A percentile compares a stretch with the other conserved stretches of the same genome.
phyloP scores from a whole-genome alignment of 2,888 invertebrate species.

The Pharmacophagus antenor region DNA sequence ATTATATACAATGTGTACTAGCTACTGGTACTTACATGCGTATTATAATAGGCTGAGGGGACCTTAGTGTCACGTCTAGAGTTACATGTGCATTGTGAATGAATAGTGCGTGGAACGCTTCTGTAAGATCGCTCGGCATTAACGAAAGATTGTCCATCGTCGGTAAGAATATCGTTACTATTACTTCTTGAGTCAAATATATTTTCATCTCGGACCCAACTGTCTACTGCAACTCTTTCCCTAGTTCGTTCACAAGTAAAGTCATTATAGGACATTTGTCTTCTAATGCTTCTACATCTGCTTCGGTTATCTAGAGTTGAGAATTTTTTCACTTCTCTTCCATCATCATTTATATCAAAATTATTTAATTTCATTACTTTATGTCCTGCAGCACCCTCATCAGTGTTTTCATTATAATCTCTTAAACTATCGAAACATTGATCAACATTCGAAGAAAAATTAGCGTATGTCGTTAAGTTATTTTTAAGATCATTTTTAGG shows the following conservation, averaged over 20 bases:
- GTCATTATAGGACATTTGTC: slow-evolving; percentile 77
- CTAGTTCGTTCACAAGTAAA: slow-evolving; percentile 70
- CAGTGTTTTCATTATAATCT: slow-evolving; percentile 56
- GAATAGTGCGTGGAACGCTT: slow-evolving; percentile 48
- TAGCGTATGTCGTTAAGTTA: slow-evolving; percentile 66
- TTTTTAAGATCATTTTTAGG: slow-evolving; percentile 66
- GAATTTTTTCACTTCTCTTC: slow-evolving; percentile 64
- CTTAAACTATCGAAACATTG: slow-evolving; percentile 73
- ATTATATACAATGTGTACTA: not conserved
- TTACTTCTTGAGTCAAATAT: slow-evolving; percentile 58
- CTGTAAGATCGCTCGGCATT: slow-evolving; percentile 64
- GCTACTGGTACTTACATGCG: slow-evolving; percentile 59
- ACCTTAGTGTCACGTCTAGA: slow-evolving; percentile 57
- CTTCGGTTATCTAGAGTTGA: slow-evolving; percentile 74
- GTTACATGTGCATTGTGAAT: slow-evolving; percentile 68
- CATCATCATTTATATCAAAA: slow-evolving; percentile 68
- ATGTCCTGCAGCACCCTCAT: slow-evolving; percentile 46
- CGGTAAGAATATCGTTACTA: slow-evolving; percentile 59
- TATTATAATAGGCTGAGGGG: slow-evolving; percentile 69
- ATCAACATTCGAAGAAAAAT: slow-evolving; percentile 75
- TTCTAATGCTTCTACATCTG: slow-evolving; percentile 69
- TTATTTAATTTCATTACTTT: slow-evolving; percentile 68
- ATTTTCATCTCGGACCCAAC: slow-evolving; percentile 61
- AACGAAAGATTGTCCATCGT: slow-evolving; percentile 62
- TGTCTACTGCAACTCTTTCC: slow-evolving; percentile 56